These are phyloP conservation scores for Emmelina monodactyla DNA, from an alignment of 2,888 invertebrate species.

Conservation along the genomic window DNA sequence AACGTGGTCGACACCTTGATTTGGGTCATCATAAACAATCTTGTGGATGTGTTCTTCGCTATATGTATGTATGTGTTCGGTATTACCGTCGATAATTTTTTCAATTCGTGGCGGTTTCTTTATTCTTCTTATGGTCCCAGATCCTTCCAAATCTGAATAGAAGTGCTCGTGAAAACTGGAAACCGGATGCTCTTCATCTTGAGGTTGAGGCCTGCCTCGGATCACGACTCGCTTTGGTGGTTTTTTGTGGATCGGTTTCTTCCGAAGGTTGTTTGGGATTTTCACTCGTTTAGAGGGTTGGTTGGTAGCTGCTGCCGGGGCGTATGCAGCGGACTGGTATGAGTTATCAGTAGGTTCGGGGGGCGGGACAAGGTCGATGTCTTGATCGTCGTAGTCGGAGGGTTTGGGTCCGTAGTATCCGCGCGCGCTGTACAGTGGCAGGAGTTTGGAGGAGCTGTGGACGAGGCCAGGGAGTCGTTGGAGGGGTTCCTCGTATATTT, in stretches of 20 bases:
- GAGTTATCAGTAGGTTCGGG: slow-evolving; percentile 31
- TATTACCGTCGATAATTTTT: slow-evolving; percentile 60
- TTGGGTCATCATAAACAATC: slow-evolving; percentile 34
- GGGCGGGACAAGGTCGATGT: slow-evolving; percentile 37
- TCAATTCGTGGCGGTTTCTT: slow-evolving; percentile 57
- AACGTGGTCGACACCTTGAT: slow-evolving; percentile 27
- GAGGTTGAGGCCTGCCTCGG: slow-evolving; percentile 28
- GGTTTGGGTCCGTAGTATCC: slow-evolving; percentile 55
- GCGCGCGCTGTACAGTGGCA: slow-evolving; percentile 51
- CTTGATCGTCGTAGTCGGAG: slow-evolving; percentile 39
- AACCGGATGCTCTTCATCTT: slow-evolving; percentile 46
- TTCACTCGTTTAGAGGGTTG: slow-evolving; percentile 42
- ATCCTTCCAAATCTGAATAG: slow-evolving; percentile 52
- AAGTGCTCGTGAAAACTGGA: slow-evolving; percentile 55
- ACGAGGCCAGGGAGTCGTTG: slow-evolving; percentile 26
- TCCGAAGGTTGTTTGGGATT: slow-evolving; percentile 39
- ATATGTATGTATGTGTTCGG: slow-evolving; percentile 60
- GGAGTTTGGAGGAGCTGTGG: slow-evolving; percentile 39
- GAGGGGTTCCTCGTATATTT: slow-evolving; percentile 38
- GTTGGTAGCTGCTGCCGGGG: slow-evolving; percentile 20
- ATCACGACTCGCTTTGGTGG: slow-evolving; percentile 42
- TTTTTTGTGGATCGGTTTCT: slow-evolving; percentile 36
- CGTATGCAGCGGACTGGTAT: slow-evolving; percentile 29
- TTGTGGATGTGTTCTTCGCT: slow-evolving; percentile 61
- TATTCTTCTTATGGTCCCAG: slow-evolving; percentile 49